Conservation (phyloP, 2,797 vertebrate species). For the Philypnodon macrostomus region DNA sequence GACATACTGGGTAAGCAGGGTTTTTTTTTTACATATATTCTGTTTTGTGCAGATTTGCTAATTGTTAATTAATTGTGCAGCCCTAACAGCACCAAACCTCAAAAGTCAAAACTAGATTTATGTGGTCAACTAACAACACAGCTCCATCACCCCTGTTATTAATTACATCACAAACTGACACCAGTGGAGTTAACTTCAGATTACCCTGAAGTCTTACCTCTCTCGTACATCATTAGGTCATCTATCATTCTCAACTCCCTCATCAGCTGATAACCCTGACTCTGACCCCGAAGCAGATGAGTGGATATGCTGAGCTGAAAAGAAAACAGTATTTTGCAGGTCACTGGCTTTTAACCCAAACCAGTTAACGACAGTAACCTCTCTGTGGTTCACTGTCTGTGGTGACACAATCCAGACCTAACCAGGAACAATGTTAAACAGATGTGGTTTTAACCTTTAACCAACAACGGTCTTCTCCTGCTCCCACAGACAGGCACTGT, state of each 20-base stretch:
- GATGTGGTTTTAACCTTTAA: conserved; percentile 1
- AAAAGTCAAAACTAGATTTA: no score
- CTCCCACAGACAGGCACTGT: conserved; percentile 9
- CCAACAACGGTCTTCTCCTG: conserved; percentile 15
- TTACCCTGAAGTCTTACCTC: no score
- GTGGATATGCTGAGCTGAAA: no score
- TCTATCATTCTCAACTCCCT: neutral
- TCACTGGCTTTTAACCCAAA: conserved; percentile 21
- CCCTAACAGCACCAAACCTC: no score
- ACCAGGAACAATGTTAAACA: conserved; percentile 15
- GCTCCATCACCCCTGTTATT: no score
- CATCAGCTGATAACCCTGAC: conserved; percentile 41
- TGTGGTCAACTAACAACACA: no score
- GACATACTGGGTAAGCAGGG: no score
- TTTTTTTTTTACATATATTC: no score
- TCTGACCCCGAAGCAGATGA: conserved; percentile 44
- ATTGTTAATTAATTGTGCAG: no score
- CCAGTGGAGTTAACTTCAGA: no score
- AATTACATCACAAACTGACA: no score
- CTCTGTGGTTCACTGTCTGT: conserved; percentile 19
- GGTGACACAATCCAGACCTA: conserved; percentile 26
- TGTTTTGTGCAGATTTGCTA: no score
- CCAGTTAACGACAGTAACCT: conserved; percentile 36
- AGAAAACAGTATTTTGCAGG: conserved; percentile 21
- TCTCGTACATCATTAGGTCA: conserved; percentile 7